Conservation (phyloP, 2,888 invertebrate genomes). For the Conops quadrifasciatus region DNA sequence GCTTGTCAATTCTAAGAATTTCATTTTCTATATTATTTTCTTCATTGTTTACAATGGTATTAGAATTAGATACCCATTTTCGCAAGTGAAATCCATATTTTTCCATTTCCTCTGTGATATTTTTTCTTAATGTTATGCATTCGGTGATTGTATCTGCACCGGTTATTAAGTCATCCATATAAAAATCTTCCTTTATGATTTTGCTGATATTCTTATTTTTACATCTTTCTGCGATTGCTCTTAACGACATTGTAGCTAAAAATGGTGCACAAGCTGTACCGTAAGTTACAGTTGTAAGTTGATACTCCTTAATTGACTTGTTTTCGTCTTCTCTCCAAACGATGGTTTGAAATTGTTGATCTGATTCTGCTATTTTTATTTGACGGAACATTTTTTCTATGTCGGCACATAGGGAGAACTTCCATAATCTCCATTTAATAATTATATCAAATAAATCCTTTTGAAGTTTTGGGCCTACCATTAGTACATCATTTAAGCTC, state of each 20-base stretch:
- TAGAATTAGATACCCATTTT: conserved; percentile 42
- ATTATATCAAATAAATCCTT: conserved; percentile 28
- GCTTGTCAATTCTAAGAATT: conserved; percentile 2
- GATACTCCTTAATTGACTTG: conserved; percentile 38
- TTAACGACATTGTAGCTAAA: conserved; percentile 40
- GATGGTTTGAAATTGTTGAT: conserved; percentile 47
- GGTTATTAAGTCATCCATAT: conserved; percentile 41
- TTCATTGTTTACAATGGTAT: conserved; percentile 21
- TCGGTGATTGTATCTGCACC: conserved; percentile 38
- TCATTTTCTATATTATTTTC: conserved; percentile 5
- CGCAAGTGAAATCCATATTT: conserved; percentile 38
- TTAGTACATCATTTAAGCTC: conserved; percentile 8
- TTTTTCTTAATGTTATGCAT: conserved; percentile 31
- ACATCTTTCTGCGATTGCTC: conserved; percentile 41
- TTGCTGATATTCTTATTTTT: conserved; percentile 29
- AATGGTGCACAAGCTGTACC: conserved; percentile 44
- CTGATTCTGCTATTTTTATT: conserved; percentile 42
- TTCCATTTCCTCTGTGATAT: conserved; percentile 26
- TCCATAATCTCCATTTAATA: conserved; percentile 22
- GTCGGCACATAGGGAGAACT: conserved; percentile 14
- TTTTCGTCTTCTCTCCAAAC: conserved; percentile 44
- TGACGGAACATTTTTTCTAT: conserved; percentile 50
- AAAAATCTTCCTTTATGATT: conserved; percentile 43
- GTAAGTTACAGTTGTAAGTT: conserved; percentile 47
- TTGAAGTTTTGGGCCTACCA: conserved; percentile 25